These are phyloP conservation scores for Progne subis DNA, from an alignment of 2,113 vertebrate species.

Conservation along the genomic window DNA sequence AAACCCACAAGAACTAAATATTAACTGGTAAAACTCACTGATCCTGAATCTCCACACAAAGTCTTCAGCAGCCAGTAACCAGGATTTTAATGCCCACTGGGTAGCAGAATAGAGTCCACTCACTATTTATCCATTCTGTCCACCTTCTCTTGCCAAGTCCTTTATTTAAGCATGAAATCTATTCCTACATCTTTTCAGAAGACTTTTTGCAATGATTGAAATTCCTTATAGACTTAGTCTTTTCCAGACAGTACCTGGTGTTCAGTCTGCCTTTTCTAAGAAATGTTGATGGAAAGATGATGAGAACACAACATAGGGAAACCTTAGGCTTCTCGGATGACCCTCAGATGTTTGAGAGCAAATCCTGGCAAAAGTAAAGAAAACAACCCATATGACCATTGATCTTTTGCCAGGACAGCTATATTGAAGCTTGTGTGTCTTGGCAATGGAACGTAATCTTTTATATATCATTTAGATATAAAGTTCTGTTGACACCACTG, in stretches of 20 bases:
- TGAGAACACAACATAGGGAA: background rate
- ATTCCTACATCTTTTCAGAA: background rate
- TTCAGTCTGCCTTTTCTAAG: background rate
- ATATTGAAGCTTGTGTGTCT: background rate
- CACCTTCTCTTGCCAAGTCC: background rate
- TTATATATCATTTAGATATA: background rate
- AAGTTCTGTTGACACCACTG: background rate
- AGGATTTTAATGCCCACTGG: background rate
- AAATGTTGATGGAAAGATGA: background rate
- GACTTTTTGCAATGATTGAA: background rate
- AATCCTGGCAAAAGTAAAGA: background rate
- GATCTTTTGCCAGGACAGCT: background rate
- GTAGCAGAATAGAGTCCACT: background rate
- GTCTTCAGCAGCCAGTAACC: background rate
- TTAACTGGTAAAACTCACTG: background rate
- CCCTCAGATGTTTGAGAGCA: background rate
- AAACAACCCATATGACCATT: background rate
- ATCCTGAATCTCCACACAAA: background rate
- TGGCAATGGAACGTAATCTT: background rate
- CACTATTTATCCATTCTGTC: background rate
- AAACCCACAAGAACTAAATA: background rate
- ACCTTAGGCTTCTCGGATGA: background rate
- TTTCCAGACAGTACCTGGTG: background rate
- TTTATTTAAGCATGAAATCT: background rate
- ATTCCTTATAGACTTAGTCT: background rate